Evolutionary conservation across 2,113 vertebrate genomes (phyloP), one percentile per base, ranked within the genome.

Genomic region (Tragelaphus scriptus): DNA sequence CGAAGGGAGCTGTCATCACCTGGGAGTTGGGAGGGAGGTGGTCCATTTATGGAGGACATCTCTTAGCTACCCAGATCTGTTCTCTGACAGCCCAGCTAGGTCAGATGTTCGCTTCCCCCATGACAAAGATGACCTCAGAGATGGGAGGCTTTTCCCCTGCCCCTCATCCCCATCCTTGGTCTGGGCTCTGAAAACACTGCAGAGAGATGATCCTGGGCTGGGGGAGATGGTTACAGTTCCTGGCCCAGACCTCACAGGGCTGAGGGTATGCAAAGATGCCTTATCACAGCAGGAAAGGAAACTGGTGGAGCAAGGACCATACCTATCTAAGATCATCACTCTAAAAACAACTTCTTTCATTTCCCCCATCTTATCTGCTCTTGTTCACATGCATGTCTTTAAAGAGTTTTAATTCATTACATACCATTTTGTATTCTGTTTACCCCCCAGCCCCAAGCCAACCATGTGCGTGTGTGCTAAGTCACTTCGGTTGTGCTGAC

Each of bases 381-480:
- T 71, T 32, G 44, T 77, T 59, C 65, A 75, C 32, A 32, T 2
- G 55, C 26, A 5, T 2, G 0, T 53, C 14, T 61, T 85, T 23
- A 59, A 59, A 44, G 12, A 19, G 10, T 21, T 47, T 55, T 21
- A 40, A 21, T 25, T 25, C 32, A 47, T 55, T 15, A 36, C 4
- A 44, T 11, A 4, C 10, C 51, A 13, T 21, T 36, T 59, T 56
- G 82, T 36, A 17, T 77, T 47, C 55, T 44, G n/a, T n/a, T 84
- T 17, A 3, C 2, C 16, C 47, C 11, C 11, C 2, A 1, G 6
- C 44, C 56, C 30, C 75, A 75, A 40, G 68, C 68, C 0, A 1
- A 75, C n/a, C 68, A 40, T 40, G 10, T 25, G n/a, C 0, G 0
- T 13, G 68, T 40, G n/a, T 75, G 21, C 36, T 40, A 75, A 40